Conservation (phyloP, 2,797 vertebrate species). For the Streptopelia turtur region DNA sequence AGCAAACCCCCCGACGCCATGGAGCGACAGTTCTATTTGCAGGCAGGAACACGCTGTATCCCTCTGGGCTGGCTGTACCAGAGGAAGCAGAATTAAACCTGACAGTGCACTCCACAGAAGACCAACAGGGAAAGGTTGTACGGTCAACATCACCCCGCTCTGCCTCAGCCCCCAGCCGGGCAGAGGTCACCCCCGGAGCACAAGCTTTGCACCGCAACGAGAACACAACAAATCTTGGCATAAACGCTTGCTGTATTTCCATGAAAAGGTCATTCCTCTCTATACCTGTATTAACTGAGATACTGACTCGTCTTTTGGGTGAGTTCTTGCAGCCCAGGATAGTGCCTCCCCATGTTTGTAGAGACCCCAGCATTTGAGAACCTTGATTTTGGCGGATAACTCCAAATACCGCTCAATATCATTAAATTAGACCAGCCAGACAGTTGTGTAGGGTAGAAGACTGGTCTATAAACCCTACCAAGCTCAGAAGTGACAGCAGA, state of each 20-base stretch:
- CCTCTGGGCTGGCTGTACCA: not conserved
- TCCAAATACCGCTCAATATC: not conserved
- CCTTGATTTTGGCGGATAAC: not conserved
- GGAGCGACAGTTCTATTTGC: not conserved
- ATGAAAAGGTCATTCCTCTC: constrained; percentile 7
- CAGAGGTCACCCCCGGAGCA: fast-evolving
- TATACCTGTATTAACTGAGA: not conserved
- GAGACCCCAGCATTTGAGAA: not conserved
- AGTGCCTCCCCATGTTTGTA: fast-evolving
- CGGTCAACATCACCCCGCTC: fast-evolving
- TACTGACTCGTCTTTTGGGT: fast-evolving
- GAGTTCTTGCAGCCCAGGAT: not conserved
- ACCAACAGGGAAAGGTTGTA: not conserved
- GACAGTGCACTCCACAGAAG: not conserved
- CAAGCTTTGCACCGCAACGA: not conserved
- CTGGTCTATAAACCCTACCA: not conserved
- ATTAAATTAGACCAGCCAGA: not conserved
- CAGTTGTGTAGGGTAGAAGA: not conserved
- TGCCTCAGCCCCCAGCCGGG: not conserved
- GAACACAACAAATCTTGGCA: not conserved
- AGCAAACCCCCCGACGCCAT: fast-evolving
- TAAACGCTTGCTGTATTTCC: fast-evolving
- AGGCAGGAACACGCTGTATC: not conserved
- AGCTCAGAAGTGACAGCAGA: not conserved
- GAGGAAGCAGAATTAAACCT: not conserved